Conservation (phyloP, 1,140 invertebrate species). For the Anoplophora glabripennis region DNA sequence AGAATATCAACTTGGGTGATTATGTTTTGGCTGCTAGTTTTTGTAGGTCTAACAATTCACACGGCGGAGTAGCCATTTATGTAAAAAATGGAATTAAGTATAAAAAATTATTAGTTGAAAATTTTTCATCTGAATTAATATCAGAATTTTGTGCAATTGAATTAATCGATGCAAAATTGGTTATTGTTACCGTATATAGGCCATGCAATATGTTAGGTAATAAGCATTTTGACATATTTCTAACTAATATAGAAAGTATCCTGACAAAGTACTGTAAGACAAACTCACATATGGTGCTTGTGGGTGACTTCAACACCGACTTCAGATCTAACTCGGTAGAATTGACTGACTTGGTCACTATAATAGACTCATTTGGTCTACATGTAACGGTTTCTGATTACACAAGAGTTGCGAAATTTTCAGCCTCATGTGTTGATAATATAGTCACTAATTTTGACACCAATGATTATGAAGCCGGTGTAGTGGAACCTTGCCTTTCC, state of each 20-base stretch:
- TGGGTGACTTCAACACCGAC: slow-evolving; percentile 2
- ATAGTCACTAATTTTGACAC: slow-evolving; percentile 1
- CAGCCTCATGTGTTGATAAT: slow-evolving; percentile 4
- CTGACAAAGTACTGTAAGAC: background rate
- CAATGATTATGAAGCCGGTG: background rate
- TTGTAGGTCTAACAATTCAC: background rate
- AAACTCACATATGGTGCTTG: background rate
- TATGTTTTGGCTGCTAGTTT: background rate
- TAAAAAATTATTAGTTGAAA: background rate
- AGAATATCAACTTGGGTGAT: background rate
- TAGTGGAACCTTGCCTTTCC: no score
- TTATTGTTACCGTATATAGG: background rate
- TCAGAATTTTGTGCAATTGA: slow-evolving; percentile 2
- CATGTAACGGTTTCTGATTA: slow-evolving; percentile 4
- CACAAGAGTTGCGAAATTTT: background rate
- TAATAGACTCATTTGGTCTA: background rate
- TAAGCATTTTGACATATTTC: background rate
- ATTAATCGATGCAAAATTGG: background rate
- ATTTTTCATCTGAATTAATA: background rate
- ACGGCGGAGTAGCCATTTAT: slow-evolving; percentile 4
- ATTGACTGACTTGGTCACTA: background rate
- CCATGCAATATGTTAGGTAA: background rate
- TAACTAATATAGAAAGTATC: background rate
- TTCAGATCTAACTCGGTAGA: background rate
- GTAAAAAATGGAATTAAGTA: background rate